Evolutionary conservation across 2,113 vertebrate species (phyloP), one percentile per base, ranked within the genome.

Genomic region (Pangasianodon hypophthalmus): DNA sequence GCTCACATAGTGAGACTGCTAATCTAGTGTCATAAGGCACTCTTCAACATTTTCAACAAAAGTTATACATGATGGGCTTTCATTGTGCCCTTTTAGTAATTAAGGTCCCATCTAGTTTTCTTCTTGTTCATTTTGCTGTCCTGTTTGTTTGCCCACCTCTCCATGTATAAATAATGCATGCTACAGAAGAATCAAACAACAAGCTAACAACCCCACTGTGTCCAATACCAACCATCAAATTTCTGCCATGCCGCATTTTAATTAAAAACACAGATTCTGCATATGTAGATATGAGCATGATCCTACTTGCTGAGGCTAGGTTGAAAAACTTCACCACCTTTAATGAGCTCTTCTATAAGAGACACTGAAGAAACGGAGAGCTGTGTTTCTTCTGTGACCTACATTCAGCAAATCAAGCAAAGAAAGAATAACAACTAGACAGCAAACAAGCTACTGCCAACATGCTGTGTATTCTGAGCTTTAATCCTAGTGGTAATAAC

Each of bases 401-500:
- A 93, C 81, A 92, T 90, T 90, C 67, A 87, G 67, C 90, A 75
- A 91, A 91, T 89, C 82, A 88, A 87, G 80, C 80, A 91, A 91
- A 92, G 79, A 89, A 92, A 88, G 60, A 69, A 90, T 88, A 75
- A 69, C 58, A 29, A 80, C 86, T 82, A 54, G 3, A 84, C 32
- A 75, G 79, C 80, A 91, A 90, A 90, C 71, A 81, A 91, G 75
- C 84, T 84, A 16, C 71, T 87, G 62, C 77, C 71, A 69, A 73
- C n/a, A 37, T 46, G 85, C 85, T 84, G 50, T 32, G 73, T 87
- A 58, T 69, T 56, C 83, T 37, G 37, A 58, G 46, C 77, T 90
- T 91, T 92, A 92, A 91, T 90, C 89, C 75, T 79, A 85, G 41
- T 87, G 73, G 84, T 88, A 90, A 93, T 89, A 91, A 91, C 90